Conservation (phyloP, 2,888 invertebrate species). For the Drosophila falleni region DNA sequence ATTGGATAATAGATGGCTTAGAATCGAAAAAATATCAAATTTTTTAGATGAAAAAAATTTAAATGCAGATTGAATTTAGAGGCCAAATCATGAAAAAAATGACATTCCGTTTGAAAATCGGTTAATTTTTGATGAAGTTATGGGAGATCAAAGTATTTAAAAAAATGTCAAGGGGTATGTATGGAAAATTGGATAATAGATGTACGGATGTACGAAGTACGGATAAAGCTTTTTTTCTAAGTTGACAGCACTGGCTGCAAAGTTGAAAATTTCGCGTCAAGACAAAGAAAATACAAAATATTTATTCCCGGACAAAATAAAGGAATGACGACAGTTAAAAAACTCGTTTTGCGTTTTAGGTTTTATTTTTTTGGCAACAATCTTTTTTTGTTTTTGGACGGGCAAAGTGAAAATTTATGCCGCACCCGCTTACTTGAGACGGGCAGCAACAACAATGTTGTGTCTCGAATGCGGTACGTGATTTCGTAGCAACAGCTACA, state of each 20-base stretch:
- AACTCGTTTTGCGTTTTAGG: conserved; percentile 61
- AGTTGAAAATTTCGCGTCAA: conserved; percentile 36
- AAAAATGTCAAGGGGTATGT: no score
- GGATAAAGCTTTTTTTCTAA: no score
- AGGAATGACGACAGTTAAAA: conserved; percentile 50
- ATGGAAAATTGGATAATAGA: no score
- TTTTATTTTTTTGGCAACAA: conserved; percentile 65
- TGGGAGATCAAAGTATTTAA: no score
- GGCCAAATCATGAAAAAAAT: no score
- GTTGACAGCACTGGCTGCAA: conserved; percentile 2
- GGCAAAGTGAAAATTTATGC: conserved; percentile 69
- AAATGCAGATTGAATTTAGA: no score
- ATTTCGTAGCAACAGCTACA: conserved; percentile 61
- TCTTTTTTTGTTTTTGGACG: conserved; percentile 35
- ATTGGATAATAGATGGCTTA: no score
- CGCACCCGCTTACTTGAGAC: conserved; percentile 67
- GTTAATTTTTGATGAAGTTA: no score
- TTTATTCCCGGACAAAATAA: conserved; percentile 48
- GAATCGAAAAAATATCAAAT: no score
- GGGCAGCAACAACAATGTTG: conserved; percentile 37
- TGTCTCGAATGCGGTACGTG: conserved; percentile 52
- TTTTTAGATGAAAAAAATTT: no score
- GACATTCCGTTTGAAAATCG: no score
- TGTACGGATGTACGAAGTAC: no score
- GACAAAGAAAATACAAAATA: conserved; percentile 58